Evolutionary conservation across 2,113 vertebrate genomes (phyloP).

Genomic region (Atractosteus spatula): DNA sequence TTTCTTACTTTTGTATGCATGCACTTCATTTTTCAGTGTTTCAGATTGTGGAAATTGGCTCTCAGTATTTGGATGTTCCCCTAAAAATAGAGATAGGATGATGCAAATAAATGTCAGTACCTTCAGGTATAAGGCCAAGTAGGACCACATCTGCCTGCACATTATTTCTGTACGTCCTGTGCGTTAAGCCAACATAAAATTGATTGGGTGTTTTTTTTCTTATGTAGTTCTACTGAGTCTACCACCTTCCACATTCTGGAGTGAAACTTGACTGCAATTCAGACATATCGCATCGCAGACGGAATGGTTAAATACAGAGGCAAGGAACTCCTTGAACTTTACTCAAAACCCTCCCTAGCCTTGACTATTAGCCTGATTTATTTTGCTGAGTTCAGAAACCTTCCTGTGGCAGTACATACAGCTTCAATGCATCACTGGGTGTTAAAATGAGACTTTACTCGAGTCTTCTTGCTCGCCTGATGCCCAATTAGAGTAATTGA

Average conservation of each 20-base stretch:
- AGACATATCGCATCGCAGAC: no score
- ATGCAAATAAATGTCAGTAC: no score
- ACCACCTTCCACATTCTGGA: not conserved
- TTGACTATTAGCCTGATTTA: not conserved
- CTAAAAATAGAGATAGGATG: no score
- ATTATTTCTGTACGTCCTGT: no score
- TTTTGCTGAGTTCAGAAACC: not conserved
- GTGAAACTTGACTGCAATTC: not conserved
- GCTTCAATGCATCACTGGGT: not conserved
- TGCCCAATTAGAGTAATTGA: not conserved
- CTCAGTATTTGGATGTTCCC: no score
- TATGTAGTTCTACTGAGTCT: no score
- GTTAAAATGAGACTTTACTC: not conserved
- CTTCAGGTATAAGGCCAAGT: no score
- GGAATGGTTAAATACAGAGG: not conserved
- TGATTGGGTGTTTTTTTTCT: no score
- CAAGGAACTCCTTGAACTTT: not conserved
- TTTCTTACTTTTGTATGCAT: slow-evolving; percentile 19
- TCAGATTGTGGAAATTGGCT: no score
- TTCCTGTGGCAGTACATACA: not conserved
- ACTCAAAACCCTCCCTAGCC: not conserved
- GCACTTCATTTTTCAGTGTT: no score
- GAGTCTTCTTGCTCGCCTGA: not conserved
- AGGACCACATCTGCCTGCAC: no score
- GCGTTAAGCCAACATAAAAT: no score